Percentiles rank a stretch among this genome's conserved stretches.
Conservation (phyloP, 2,888 invertebrate genomes). For the Monopis laevigella region DNA sequence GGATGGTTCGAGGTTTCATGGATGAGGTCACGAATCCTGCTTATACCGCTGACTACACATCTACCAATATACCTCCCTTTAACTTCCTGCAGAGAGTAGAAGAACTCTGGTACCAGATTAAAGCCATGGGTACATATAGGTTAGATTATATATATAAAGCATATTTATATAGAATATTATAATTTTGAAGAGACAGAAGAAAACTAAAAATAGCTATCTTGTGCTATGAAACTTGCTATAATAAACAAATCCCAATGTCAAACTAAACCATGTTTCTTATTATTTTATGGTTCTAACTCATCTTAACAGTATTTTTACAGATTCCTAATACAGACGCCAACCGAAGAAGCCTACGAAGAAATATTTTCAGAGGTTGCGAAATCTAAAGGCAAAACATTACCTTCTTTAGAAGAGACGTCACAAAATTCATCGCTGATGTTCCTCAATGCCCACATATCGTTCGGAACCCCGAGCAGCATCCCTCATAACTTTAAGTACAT, state of each 20-base stretch:
- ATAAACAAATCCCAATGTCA: too few species aligned
- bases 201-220: too few species aligned
- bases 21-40: conserved; percentile 17
- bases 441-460: conserved; percentile 20
- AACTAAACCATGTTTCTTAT: too few species aligned
- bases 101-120: conserved; percentile 1
- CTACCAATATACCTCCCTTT: conserved; percentile 12
- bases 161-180: too few species aligned
- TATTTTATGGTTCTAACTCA: too few species aligned
- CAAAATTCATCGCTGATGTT: conserved; percentile 18
- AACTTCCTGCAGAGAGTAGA: conserved; percentile 9
- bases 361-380: neutral
- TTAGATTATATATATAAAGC: neutral
- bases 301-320: conserved; percentile 3
- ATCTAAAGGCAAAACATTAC: conserved; percentile 4
- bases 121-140: neutral
- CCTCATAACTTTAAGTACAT: conserved; percentile 19
- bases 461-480: conserved; percentile 17
- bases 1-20: conserved; percentile 11
- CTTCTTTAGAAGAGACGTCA: conserved; percentile 15
- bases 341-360: neutral
- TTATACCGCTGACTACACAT: conserved; percentile 11
- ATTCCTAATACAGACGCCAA: neutral
- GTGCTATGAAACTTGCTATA: too few species aligned
- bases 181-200: too few species aligned